Conservation (phyloP, 2,888 invertebrate genomes). For the Archips crataeganus region DNA sequence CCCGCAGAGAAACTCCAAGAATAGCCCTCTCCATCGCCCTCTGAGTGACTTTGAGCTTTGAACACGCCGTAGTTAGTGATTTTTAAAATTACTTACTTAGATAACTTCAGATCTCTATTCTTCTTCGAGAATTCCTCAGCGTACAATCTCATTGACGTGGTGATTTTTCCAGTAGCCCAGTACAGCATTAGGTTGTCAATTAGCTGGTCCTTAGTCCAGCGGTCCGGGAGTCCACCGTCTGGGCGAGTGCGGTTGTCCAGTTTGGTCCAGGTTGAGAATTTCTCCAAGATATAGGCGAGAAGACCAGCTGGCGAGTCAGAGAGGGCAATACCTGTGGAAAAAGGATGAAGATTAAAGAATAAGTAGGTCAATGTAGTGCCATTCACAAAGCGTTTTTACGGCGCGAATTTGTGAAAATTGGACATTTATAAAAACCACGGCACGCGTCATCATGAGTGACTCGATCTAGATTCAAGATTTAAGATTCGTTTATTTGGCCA, state of each 20-base stretch:
- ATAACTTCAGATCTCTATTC: constrained; percentile 58
- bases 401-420: too few species aligned
- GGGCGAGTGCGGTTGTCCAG: constrained; percentile 64
- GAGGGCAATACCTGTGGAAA: constrained; percentile 84
- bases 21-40: too few species aligned
- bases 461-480: too few species aligned
- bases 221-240: constrained; percentile 89
- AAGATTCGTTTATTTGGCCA: too few species aligned
- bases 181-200: constrained; percentile 94
- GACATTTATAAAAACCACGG: too few species aligned
- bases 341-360: neutral
- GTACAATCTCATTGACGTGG: constrained; percentile 91
- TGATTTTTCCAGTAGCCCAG: constrained; percentile 91
- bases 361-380: too few species aligned
- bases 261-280: constrained; percentile 92
- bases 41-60: too few species aligned
- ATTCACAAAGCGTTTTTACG: too few species aligned
- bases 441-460: too few species aligned
- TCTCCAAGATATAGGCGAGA: constrained; percentile 93
- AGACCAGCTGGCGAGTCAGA: constrained; percentile 92
- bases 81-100: constrained; percentile 69
- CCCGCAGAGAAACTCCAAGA: too few species aligned
- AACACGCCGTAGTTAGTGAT: too few species aligned
- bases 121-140: constrained; percentile 84
- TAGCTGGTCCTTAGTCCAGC: constrained; percentile 89